Percentiles rank a stretch among this genome's conserved stretches.
These are phyloP conservation scores for Tupaia tana DNA, from an alignment of 2,113 vertebrate genomes.

Conservation along the genomic window DNA sequence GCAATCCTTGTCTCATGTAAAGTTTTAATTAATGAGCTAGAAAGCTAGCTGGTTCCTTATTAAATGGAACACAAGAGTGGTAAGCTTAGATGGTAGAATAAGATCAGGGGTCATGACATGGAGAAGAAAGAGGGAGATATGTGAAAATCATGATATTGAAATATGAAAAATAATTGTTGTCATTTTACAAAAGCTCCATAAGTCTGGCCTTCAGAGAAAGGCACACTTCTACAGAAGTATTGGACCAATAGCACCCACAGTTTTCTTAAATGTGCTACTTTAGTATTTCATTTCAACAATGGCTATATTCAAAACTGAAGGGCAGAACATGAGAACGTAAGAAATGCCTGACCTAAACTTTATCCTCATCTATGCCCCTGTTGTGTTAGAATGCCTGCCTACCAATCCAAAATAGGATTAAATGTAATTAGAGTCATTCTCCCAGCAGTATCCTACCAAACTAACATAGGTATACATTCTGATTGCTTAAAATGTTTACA, in stretches of 20 bases:
- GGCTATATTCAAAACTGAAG: not conserved
- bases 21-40: not conserved
- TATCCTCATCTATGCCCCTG: not conserved
- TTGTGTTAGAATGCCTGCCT: not conserved
- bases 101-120: not conserved
- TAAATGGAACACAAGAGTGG: not conserved
- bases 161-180: not conserved
- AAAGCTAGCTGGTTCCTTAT: not conserved
- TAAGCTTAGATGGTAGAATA: not conserved
- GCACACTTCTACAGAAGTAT: not conserved
- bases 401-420: not conserved
- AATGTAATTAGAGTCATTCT: conserved; percentile 58
- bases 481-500: conserved; percentile 51
- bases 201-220: not conserved
- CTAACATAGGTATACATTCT: not conserved
- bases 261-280: not conserved
- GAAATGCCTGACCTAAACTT: not conserved
- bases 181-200: conserved; percentile 42
- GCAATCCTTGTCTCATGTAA: not conserved
- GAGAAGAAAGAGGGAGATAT: not conserved
- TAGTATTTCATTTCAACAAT: conserved; percentile 2
- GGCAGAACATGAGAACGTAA: not conserved
- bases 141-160: conserved; percentile 4
- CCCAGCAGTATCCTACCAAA: not conserved
- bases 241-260: not conserved